Base-by-base conservation (phyloP, 2,888 invertebrate genomes). In the Pyrocoelia pectoralis region DNA sequence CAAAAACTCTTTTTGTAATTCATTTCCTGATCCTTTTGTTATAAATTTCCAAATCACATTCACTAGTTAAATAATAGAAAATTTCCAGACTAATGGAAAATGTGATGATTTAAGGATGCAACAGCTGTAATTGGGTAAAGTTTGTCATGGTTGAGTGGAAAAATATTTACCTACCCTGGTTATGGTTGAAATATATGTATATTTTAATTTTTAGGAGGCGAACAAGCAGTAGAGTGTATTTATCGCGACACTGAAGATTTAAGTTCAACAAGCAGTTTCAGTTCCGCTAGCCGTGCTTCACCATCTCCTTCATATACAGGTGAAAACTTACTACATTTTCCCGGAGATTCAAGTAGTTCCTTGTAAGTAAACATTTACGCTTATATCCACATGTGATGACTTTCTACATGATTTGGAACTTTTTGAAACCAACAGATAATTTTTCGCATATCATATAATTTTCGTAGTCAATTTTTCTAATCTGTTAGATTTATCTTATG, bases 251-350 rank as follows among this genome's bases (percentile, higher is more conserved):
- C 86, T 51, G 93, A 93, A 77, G 93, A 93, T 77, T 81, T 93
- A 52, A 93, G 93, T 77, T 90, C 93, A 29, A 74, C 77, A 19
- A 93, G 93, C 80, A 93, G 93, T 79, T 91, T 93, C 75, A 93
- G 93, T 77, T 92, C 93, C 0, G 88, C 90, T 9, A 92, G 92
- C 73, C 87, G 92, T 56, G 90, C 91, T 10, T 93, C 92, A 13
- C 91, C 93, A 18, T 91, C 92, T 1, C 88, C 91, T 18, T 91
- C 91, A 72, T 89, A 89, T 77, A 88, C 88, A 72, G 88, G 89
- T 55, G 91, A 91, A 76, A 89, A 89, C 78, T 84, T 89, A 74
- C 85, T 92, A 80, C 91, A 92, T 80, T 93, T 93, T 83, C 91
- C 89, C 10, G 91, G 90, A 0, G 91, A 92, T 78, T 90, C 90